Base-by-base conservation (phyloP, 1,140 invertebrate species). In the Prorops nasuta region DNA sequence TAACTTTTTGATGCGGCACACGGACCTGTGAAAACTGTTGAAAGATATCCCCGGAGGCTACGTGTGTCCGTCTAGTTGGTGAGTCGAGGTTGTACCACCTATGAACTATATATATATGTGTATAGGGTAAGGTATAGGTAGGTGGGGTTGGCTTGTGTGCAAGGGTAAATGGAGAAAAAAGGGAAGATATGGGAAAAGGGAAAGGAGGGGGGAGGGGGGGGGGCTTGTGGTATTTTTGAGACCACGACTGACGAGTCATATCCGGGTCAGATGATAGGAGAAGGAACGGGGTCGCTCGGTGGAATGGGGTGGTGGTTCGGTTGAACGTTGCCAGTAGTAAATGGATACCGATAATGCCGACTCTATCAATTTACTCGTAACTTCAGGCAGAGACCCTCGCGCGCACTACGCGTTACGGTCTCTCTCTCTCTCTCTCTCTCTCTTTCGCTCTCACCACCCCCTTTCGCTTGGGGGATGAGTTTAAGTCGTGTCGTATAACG, bases 331-430 rank as follows among this genome's bases (percentile, higher is more conserved):
- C 37, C 49, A 58, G 55, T 43, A 32, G 51, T 55, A 57, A 63
- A 60, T 49, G 57, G 42, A 51, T 63, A 58, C 39, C 47, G 44
- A 46, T 41, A 22, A 35, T 49, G 54, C 48, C 43, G 54, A 64
- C 49, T 64, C 57, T 36, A 49, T 61, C 48, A 59, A 64, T 66
- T 66, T 54, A 39, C 40, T 53, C 32, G 45, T 58, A 52, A 62
- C 49, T 52, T 58, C 55, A n/a, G n/a, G n/a, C n/a, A n/a, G n/a
- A n/a, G n/a, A n/a, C n/a, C n/a, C n/a, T n/a, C n/a, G n/a, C n/a
- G n/a, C n/a, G n/a, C n/a, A n/a, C n/a, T n/a, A 50, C 47, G 42
- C 54, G 41, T 53, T 44, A 36, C 15, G 15, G 18, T 15, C 12
- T 9, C 40, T 7, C n/a, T 20, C 21, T 2, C 31, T 42, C 48